Evolutionary conservation across 1,140 invertebrate species (phyloP), one percentile per base, ranked within the genome.

Genomic region (Triops cancriformis): DNA sequence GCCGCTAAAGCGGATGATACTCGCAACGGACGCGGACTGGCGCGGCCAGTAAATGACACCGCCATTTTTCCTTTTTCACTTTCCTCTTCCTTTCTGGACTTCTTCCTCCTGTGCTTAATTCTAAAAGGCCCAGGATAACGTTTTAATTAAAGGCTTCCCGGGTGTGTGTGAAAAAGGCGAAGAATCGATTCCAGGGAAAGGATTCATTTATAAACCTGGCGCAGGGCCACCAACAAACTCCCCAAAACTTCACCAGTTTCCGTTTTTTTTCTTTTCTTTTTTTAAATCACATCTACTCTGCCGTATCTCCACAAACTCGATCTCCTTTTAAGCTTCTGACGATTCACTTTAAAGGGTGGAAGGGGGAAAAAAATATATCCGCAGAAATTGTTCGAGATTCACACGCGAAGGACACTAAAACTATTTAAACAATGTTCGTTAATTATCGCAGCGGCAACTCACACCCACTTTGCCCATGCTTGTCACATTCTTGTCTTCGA

Each of bases 151-250:
- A 64, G 3, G 6, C 51, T 64, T 64, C 51, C 51, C 7, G 10
- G 51, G 31, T 2, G 31, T 37, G 31, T 2, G 31, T 37, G 31
- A 37, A 37, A 37, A 37, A 2, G 31, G 31, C 31, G 31, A 64
- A 23, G 23, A 64, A 64, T 64, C 51, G 51, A 64, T 64, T 64
- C 51, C 51, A 64, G 51, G 51, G 51, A 64, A 64, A 18, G n/a
- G 51, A 64, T 64, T 64, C 51, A 23, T 23, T 64, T 64, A 64
- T 64, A 64, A 64, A 64, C 51, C 51, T 64, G 51, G 51, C 51
- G 51, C 51, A 6, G 51, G 51, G 51, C 51, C 51, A 64, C 51
- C 51, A 64, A 3, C 51, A 23, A 18, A 64, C 4, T 37, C 31
- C 31, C 2, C 2, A 37, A 37, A 37, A 37, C 31, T 37, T 37